Conservation (phyloP, 2,888 invertebrate genomes). For the Polymixis lichenea region DNA sequence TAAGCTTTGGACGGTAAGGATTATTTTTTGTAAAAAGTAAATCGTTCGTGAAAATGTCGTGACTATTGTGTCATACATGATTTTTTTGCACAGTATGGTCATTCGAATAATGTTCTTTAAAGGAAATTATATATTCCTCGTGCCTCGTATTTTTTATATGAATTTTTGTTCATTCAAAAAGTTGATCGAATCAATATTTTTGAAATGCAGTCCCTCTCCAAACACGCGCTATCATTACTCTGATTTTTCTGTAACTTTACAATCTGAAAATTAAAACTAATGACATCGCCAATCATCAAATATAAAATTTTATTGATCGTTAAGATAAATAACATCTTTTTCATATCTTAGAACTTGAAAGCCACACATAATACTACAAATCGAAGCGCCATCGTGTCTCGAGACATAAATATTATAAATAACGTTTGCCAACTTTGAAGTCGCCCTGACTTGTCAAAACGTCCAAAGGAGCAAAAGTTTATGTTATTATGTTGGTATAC, state of each 20-base stretch:
- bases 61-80: constrained; percentile 6
- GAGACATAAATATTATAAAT: constrained; percentile 58
- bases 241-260: constrained; percentile 6
- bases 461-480: constrained; percentile 77
- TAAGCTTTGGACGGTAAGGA: constrained; percentile 26
- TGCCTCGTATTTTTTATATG: too few species aligned
- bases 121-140: background rate
- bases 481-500: constrained; percentile 71
- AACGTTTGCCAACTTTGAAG: constrained; percentile 64
- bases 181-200: background rate
- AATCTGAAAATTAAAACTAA: constrained; percentile 8
- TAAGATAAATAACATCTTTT: constrained; percentile 34
- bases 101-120: background rate
- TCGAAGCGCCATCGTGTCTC: constrained; percentile 44
- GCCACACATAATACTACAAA: constrained; percentile 32
- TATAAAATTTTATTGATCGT: constrained; percentile 28
- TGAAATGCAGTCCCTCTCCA: constrained; percentile 1
- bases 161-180: background rate
- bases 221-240: constrained; percentile 9
- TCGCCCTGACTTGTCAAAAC: constrained; percentile 76
- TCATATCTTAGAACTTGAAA: constrained; percentile 49
- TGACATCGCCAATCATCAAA: constrained; percentile 23
- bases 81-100: background rate
- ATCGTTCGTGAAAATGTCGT: constrained; percentile 40
- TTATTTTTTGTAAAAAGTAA: constrained; percentile 29